Percentiles rank a stretch among this genome's conserved stretches.
Evolutionary conservation across 2,888 invertebrate genomes (phyloP).

Genomic region (Pegoplata infirma): DNA sequence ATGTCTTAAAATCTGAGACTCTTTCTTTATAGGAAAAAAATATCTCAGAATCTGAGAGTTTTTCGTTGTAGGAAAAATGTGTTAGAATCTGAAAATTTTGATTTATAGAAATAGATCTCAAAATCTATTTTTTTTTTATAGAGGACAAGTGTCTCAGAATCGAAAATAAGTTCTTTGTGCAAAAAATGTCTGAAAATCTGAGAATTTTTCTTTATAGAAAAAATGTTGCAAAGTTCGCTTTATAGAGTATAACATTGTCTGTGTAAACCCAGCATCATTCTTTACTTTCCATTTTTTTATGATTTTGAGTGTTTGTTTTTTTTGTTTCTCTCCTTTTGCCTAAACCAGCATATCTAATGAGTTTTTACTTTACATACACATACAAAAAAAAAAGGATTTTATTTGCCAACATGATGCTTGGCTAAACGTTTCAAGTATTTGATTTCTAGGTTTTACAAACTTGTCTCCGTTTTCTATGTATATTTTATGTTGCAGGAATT

Average conservation of each 20-base stretch:
- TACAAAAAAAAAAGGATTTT: constrained; percentile 24
- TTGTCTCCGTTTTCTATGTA: not conserved
- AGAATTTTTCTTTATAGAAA: no score
- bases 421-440: constrained; percentile 44
- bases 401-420: constrained; percentile 37
- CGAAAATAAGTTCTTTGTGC: no score
- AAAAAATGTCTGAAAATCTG: no score
- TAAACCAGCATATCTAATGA: constrained; percentile 27
- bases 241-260: not conserved
- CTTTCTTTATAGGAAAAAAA: no score
- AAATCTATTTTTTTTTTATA: no score
- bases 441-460: constrained; percentile 22
- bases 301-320: not conserved
- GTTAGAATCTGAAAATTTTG: no score
- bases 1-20: no score
- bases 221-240: no score
- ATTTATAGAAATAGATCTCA: no score
- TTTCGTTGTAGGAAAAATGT: no score
- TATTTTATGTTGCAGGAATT: not conserved
- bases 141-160: no score
- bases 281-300: not conserved
- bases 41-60: no score
- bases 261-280: not conserved
- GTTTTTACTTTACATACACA: constrained; percentile 2
- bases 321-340: not conserved